Conservation (phyloP, 1,140 invertebrate species). For the Sinella curviseta region DNA sequence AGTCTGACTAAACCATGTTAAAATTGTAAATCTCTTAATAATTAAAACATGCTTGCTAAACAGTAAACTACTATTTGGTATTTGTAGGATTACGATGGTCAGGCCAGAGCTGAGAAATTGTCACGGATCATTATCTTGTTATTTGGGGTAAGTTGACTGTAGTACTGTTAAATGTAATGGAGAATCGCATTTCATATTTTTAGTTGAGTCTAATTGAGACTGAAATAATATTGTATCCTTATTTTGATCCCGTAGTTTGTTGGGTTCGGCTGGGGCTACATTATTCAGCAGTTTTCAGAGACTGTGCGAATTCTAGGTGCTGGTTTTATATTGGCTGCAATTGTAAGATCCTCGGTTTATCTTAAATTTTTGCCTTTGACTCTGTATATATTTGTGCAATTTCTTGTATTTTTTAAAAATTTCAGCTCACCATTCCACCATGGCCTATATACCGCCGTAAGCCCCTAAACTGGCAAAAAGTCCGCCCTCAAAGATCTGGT, state of each 20-base stretch:
- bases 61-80: conserved; percentile 1
- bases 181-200: not conserved
- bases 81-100: conserved; percentile 83
- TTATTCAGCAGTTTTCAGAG: conserved; percentile 92
- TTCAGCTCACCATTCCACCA: conserved; percentile 79
- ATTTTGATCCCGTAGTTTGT: conserved; percentile 63
- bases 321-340: conserved; percentile 80
- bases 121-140: conserved; percentile 85
- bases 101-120: conserved; percentile 81
- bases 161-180: not conserved
- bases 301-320: conserved; percentile 89
- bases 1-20: not conserved
- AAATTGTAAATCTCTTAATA: not conserved
- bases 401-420: not conserved
- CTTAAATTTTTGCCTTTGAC: conserved; percentile 11
- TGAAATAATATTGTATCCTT: conserved; percentile 11
- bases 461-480: conserved; percentile 87
- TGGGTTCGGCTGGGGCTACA: conserved; percentile 87
- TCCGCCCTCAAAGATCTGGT: conserved; percentile 54
- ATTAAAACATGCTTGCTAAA: not conserved
- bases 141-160: conserved; percentile 69
- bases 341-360: conserved; percentile 63
- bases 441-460: conserved; percentile 90
- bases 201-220: not conserved
- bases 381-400: not conserved